A percentile compares a stretch with the other conserved stretches of the same genome.
These are phyloP conservation scores for Halyomorpha halys DNA, from an alignment of 1,140 invertebrate genomes.

Conservation along the genomic window DNA sequence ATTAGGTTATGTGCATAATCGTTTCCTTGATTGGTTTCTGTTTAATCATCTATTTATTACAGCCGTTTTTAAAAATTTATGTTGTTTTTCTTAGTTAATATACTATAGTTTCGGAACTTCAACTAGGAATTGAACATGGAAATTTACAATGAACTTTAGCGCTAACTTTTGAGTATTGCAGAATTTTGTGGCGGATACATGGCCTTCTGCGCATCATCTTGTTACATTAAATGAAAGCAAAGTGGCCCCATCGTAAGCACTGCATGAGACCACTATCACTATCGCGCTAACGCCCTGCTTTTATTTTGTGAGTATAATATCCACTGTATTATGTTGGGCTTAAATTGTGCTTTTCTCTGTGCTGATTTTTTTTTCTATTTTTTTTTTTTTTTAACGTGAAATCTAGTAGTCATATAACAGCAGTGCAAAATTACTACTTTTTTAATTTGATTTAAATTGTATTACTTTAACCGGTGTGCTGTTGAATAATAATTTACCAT, in stretches of 20 bases:
- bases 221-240: conserved; percentile 27
- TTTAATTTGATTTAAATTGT: too few species aligned
- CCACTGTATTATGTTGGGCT: conserved; percentile 25
- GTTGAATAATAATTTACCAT: too few species aligned
- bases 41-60: neutral
- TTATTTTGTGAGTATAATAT: conserved; percentile 27
- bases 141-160: conserved; percentile 18
- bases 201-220: conserved; percentile 27
- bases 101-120: conserved; percentile 13
- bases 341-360: conserved; percentile 23
- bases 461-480: too few species aligned
- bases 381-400: conserved; percentile 2
- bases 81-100: neutral
- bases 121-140: conserved; percentile 9
- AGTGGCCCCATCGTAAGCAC: conserved; percentile 27
- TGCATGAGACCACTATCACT: conserved; percentile 27
- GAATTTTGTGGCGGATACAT: conserved; percentile 30
- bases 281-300: conserved; percentile 26
- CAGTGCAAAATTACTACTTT: conserved; percentile 1
- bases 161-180: conserved; percentile 30
- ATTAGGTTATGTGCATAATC: too few species aligned
- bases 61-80: conserved; percentile 1
- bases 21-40: too few species aligned
- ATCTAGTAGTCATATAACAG: conserved; percentile 1
- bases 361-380: conserved; percentile 10